Conservation (phyloP, 1,140 invertebrate genomes). For the Drosophila eugracilis region DNA sequence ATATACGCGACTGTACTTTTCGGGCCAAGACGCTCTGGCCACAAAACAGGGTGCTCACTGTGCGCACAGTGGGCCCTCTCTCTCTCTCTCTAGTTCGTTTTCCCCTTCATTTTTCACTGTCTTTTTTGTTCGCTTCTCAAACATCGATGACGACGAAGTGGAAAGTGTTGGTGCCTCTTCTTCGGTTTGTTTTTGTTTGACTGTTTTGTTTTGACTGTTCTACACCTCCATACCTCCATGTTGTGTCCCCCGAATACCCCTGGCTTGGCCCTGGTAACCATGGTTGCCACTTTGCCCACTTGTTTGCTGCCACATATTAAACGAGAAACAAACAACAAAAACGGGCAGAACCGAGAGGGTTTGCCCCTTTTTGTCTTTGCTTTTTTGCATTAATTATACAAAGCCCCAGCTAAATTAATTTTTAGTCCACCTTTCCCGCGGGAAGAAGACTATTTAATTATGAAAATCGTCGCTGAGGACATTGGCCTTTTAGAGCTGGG, state of each 20-base stretch:
- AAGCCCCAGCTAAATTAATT: slow-evolving; percentile 59
- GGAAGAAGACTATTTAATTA: slow-evolving; percentile 71
- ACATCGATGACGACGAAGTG: slow-evolving; percentile 51
- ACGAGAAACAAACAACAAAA: slow-evolving; percentile 12
- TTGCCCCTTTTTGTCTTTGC: slow-evolving; percentile 50
- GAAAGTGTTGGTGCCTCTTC: slow-evolving; percentile 50
- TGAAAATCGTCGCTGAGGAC: slow-evolving; percentile 54
- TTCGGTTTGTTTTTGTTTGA: slow-evolving; percentile 52
- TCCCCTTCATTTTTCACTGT: slow-evolving; percentile 1
- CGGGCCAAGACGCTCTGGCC: slow-evolving; percentile 19
- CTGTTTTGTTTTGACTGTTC: slow-evolving; percentile 66
- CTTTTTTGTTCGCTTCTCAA: slow-evolving; percentile 12
- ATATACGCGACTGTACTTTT: slow-evolving; percentile 45
- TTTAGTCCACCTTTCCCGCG: slow-evolving; percentile 38
- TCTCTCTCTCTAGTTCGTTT: slow-evolving; percentile 1
- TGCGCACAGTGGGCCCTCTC: slow-evolving; percentile 8
- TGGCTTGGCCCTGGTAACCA: slow-evolving; percentile 27
- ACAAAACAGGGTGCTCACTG: slow-evolving; percentile 30
- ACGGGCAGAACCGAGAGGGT: too few species aligned
- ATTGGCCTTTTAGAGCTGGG: slow-evolving; percentile 53
- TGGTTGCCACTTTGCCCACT: slow-evolving; percentile 22
- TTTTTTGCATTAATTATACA: slow-evolving; percentile 72
- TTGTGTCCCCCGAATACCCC: neutral
- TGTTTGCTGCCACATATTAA: slow-evolving; percentile 58
- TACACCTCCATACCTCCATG: slow-evolving; percentile 14